A percentile compares a stretch with the other conserved stretches of the same genome.
These are phyloP conservation scores for Vultur gryphus DNA, from an alignment of 2,797 vertebrate species.

Conservation along the genomic window DNA sequence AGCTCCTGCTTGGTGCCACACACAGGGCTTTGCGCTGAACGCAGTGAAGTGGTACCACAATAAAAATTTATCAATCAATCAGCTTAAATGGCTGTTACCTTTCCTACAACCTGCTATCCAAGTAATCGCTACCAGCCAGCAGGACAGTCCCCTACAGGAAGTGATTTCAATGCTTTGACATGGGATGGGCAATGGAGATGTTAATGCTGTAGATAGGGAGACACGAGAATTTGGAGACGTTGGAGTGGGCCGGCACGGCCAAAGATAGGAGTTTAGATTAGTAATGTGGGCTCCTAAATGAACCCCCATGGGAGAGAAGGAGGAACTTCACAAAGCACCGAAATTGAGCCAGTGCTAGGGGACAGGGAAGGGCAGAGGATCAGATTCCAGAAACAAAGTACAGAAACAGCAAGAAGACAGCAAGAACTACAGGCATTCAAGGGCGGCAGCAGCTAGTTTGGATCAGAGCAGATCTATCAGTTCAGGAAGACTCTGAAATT, in stretches of 20 bases:
- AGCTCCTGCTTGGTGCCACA: neutral
- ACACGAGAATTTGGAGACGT: neutral
- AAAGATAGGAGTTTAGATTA: neutral
- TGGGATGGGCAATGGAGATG: neutral
- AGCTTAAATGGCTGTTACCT: neutral
- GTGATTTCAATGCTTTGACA: neutral
- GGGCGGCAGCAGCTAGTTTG: neutral
- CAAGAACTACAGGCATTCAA: neutral
- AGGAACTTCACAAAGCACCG: neutral
- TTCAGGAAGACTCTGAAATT: conserved; percentile 20
- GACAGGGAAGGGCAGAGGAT: neutral
- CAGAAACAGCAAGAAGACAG: neutral
- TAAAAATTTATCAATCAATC: no score
- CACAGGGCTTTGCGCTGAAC: neutral
- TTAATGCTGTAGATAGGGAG: neutral
- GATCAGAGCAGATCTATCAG: neutral
- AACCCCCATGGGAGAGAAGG: fast-evolving
- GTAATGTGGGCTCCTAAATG: neutral
- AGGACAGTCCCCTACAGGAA: neutral
- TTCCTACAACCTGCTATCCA: neutral
- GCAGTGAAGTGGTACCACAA: no score
- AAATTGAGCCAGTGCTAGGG: neutral
- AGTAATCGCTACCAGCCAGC: neutral
- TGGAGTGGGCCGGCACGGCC: neutral
- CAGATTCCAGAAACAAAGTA: neutral